Base-by-base conservation (phyloP, 2,113 vertebrate genomes). In the Setophaga kirtlandii region DNA sequence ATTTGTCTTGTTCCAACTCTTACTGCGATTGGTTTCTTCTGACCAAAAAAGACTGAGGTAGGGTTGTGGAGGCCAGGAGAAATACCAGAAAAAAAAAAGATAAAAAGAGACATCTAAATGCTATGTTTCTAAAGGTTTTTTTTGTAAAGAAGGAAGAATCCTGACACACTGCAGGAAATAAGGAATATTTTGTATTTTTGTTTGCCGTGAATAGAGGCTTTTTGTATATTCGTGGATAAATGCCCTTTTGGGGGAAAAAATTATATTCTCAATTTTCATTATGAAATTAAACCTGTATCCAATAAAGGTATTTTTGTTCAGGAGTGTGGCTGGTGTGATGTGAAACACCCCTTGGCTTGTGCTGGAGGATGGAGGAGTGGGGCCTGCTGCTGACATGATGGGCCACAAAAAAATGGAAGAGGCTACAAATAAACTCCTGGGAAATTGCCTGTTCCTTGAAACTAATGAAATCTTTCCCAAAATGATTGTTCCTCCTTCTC, bases 241-340 rank as follows among this genome's bases (percentile, higher is more conserved):
- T 49, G 83, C 30, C 77, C 35, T 78, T 96, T 89, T 93, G 55
- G 59, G n/a, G 11, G 31, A 88, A 73, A 90, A 80, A 17, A 3
- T 60, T 93, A 79, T 96, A 75, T 82, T 88, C 87, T 86, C 44
- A 21, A 24, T 89, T 89, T 91, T 88, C 80, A 27, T 62, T 87
- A 87, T 87, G 92, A 89, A 95, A 67, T 44, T 9, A 39, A 94
- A 41, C 79, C 5, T 90, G 80, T 96, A 62, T 87, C n/a, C 87
- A 94, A 95, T 93, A 89, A 94, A 96, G 64, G 63, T 89, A 67
- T 96, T 93, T 93, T 91, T 92, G 88, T 60, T 55, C 67, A 94
- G 42, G 83, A 92, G 22, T 22, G 63, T 82, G 88, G 75, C 83
- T 83, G 49, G 16, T 46, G 78, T 2, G 46, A 86, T 90, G 76